These are phyloP conservation scores for Acrocera orbiculus DNA, from an alignment of 2,888 invertebrate genomes.

Conservation along the genomic window DNA sequence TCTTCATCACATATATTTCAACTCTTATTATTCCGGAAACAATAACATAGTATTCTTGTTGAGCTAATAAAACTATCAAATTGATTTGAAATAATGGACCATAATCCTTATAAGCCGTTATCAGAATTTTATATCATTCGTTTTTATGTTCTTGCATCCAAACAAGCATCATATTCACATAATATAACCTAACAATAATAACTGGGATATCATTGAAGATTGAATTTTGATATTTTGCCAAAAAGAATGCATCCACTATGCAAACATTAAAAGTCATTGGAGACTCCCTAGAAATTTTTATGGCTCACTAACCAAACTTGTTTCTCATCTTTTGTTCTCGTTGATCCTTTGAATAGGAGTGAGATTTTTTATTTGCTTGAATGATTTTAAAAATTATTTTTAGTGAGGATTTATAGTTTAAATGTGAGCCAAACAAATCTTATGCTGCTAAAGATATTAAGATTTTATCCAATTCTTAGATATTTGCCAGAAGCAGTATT, in stretches of 20 bases:
- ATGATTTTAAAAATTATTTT: slow-evolving; percentile 11
- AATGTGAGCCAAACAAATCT: too few species aligned
- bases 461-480: too few species aligned
- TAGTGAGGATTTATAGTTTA: too few species aligned
- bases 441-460: too few species aligned
- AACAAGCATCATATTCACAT: slow-evolving; percentile 4
- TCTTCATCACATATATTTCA: too few species aligned
- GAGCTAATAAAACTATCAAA: slow-evolving; percentile 12
- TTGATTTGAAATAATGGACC: slow-evolving; percentile 11
- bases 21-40: too few species aligned
- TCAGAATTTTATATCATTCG: slow-evolving; percentile 3
- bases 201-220: slow-evolving; percentile 6
- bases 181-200: too few species aligned
- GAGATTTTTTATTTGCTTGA: slow-evolving; percentile 9
- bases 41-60: slow-evolving; percentile 3
- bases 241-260: slow-evolving; percentile 8
- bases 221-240: slow-evolving; percentile 10
- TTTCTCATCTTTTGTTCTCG: slow-evolving; percentile 7
- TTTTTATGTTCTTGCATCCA: slow-evolving; percentile 5
- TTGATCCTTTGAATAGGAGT: slow-evolving; percentile 7
- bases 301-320: slow-evolving; percentile 10
- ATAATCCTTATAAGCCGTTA: slow-evolving; percentile 8
- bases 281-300: slow-evolving; percentile 11
- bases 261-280: slow-evolving; percentile 2
- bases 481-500: too few species aligned